Evolutionary conservation across 2,888 invertebrate species (phyloP), one percentile per base, ranked within the genome.

Genomic region (Parapristionchus giblindavisi): DNA sequence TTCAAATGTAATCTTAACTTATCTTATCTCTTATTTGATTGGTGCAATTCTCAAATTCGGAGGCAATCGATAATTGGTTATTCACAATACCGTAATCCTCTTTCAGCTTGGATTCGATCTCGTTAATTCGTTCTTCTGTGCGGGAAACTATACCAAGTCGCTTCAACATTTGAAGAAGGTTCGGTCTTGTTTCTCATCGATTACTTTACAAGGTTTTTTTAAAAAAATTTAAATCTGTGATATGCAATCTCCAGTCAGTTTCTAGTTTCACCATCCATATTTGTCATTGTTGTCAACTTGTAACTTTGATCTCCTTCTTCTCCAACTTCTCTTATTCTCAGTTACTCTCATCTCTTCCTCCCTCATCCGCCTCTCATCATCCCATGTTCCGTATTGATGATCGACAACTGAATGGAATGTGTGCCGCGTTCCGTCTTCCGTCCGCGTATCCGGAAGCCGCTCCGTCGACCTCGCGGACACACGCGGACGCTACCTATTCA

Each of bases 71-170:
- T n/a, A 52, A 52, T 21, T 5, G 51, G 51, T 6, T 51, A n/a
- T 24, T 52, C 21, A 24, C n/a, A n/a, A n/a, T n/a, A 8, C 27
- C 5, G 27, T 52, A 24, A 6, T 56, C 29, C 56, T 1, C 1
- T 63, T 63, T 24, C 43, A 65, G 63, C 40, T 65, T 36, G 6
- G 43, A 14, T 65, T 65, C 36, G 63, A 65, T 6, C 29, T 65
- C n/a, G 29, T 32, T n/a, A 65, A 43, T 36, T 43, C 63, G 5
- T 65, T 29, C 63, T 65, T 65, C 63, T 65, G 63, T 11, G 43
- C 63, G 14, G 43, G 40, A 1, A 40, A 65, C 29, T 36, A 43
- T 40, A n/a, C 21, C 36, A 43, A 43, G 1, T 40, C 63, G 21
- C 29, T 65, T n/a, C n/a, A n/a, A n/a, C n/a, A n/a, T n/a, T n/a